Evolutionary conservation across 2,113 vertebrate genomes (phyloP).

Genomic region (Gallinago undulata): DNA sequence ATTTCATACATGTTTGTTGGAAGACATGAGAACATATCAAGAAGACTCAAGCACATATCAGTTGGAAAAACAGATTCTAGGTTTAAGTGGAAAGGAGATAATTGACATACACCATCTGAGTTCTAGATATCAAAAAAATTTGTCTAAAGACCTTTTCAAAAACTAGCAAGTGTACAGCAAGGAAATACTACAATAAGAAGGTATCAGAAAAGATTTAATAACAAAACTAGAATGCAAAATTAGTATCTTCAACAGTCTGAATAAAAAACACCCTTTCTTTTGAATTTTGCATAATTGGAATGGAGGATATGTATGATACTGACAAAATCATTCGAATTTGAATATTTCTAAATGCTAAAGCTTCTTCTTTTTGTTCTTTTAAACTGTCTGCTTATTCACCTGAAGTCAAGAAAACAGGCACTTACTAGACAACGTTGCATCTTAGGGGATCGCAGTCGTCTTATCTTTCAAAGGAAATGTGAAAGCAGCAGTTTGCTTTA

Average conservation of each 20-base stretch:
- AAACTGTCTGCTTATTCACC: neutral
- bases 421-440: neutral
- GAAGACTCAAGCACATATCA: neutral
- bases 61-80: neutral
- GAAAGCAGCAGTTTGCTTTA: neutral
- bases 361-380: neutral
- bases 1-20: neutral
- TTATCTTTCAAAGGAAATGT: neutral
- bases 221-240: neutral
- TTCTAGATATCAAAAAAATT: neutral
- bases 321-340: neutral
- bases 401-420: neutral
- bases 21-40: neutral
- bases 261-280: neutral
- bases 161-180: neutral
- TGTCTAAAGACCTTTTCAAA: neutral
- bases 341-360: neutral
- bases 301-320: neutral
- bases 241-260: neutral
- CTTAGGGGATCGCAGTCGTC: neutral
- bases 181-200: neutral
- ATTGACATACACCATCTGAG: neutral
- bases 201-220: neutral
- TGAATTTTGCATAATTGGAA: neutral
- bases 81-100: neutral